Base-by-base conservation (phyloP, 2,888 invertebrate genomes). In the Merodon equestris region DNA sequence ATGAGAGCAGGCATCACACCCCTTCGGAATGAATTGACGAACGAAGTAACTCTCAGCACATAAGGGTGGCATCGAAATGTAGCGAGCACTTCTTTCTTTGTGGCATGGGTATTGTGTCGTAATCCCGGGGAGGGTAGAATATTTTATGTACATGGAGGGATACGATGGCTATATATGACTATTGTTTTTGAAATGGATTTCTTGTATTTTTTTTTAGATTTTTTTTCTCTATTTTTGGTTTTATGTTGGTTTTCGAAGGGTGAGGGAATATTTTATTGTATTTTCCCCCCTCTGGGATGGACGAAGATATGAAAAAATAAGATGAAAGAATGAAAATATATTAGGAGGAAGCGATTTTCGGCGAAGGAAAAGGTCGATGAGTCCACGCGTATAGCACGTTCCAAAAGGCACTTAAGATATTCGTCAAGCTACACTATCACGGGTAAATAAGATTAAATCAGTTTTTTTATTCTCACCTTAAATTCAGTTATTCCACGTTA, bases 201-300 rank as follows among this genome's bases (percentile, higher is more conserved):
- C 27, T 58, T 56, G 64, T 42, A n/a, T n/a, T n/a, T n/a, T n/a
- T n/a, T n/a, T 9, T 9, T 36, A 36, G 7, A 36, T 36, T 45
- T 54, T 54, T 19, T 67, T 47, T 47, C 36, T 72, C 40, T 57
- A 19, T 64, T 40, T 17, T 27, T 27, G 27, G 27, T 27, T 27
- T 27, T 4, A 27, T 27, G 7, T 27, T 7, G 27, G 27, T 27
- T 27, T 27, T 27, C 48, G 12, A 15, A 57, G 67, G 63, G 63
- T 48, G 63, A 58, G 68, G 63, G 72, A 64, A 13, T 42, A 61
- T 73, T 77, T 77, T 68, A 73, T 73, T 73, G 64, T 64, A 48
- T 72, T 72, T 27, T 72, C 61, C 34, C 66, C 66, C 57, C 58
- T 48, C 14, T 13, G 9, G n/a, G 12, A 40, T n/a, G 14, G 19